Percentiles rank a stretch among this genome's conserved stretches.
These are phyloP conservation scores for Phytoseiulus persimilis DNA, from an alignment of 2,888 invertebrate species.

Conservation along the genomic window DNA sequence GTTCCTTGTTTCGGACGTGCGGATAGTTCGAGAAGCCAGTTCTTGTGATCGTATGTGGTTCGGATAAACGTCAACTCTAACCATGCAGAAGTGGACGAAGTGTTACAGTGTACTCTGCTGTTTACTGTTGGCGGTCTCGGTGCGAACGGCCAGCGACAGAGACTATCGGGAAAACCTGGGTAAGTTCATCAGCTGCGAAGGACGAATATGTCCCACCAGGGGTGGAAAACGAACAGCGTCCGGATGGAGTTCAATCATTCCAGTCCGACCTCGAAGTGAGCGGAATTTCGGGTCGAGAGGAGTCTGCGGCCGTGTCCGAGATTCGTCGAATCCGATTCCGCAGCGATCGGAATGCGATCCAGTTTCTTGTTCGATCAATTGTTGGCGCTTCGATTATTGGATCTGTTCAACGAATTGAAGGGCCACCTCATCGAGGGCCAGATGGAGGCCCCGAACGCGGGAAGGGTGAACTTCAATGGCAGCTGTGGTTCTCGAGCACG, in stretches of 20 bases:
- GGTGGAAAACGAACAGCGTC: too few relatives aligned
- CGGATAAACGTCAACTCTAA: not conserved
- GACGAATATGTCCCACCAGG: too few relatives aligned
- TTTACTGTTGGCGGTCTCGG: not conserved
- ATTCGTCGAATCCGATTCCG: not conserved
- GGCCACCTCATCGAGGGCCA: not conserved
- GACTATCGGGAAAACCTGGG: not conserved
- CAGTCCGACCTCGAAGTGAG: not conserved
- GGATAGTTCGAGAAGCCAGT: not conserved
- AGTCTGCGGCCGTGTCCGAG: not conserved
- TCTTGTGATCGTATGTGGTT: not conserved
- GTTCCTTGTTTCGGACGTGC: not conserved
- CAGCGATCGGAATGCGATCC: not conserved
- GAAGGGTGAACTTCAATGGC: not conserved
- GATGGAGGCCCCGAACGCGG: not conserved
- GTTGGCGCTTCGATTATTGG: not conserved
- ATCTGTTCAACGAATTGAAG: not conserved
- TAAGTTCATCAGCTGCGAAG: too few relatives aligned
- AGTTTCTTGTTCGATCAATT: not conserved
- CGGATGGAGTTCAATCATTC: not conserved
- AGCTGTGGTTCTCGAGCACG: not conserved
- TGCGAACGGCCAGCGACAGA: not conserved
- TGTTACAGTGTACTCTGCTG: not conserved
- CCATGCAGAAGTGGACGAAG: not conserved
- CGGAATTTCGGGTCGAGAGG: not conserved